Base-by-base conservation (phyloP, 2,888 invertebrate genomes). In the Eilema depressum region DNA sequence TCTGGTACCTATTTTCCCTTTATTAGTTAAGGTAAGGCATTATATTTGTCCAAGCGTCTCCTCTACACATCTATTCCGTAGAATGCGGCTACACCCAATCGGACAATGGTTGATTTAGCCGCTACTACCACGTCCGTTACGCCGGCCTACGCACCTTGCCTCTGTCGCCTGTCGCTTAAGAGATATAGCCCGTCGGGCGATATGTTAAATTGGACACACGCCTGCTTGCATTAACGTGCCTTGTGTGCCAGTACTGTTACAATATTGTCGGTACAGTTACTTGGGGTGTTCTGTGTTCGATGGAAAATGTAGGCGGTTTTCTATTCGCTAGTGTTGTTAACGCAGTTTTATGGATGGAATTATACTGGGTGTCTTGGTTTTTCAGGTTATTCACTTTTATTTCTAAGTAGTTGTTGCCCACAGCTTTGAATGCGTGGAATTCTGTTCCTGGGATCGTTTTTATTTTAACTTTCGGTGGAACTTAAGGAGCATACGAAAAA, bases 61-160 rank as follows among this genome's bases (percentile, higher is more conserved):
- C 74, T 74, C 66, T 68, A 63, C 66, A 73, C 72, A 60, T 65
- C 62, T 73, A 73, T 74, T 83, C 79, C 66, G 63, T 63, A 85
- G 91, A 92, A 90, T 90, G 92, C 90, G 89, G 89, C 89, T 91
- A 89, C 90, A 91, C 89, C 92, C 92, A 92, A 93, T 93, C 93
- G 92, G 91, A 93, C 93, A 93, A 93, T 93, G 88, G 88, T 90
- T 92, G 93, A 92, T 92, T 92, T 92, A 92, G 88, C 91, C 80
- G 88, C 92, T 91, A 91, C 92, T 79, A 83, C 79, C 82, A 89
- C 85, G 87, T 90, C 91, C 89, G 92, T 92, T 92, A 92, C 93
- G 92, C 92, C 91, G 85, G 84, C 93, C 93, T 89, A 93, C 93
- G 92, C 92, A 91, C 91, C 88, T 88, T 86, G 87, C 89, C 82